Evolutionary conservation across 2,888 invertebrate genomes (phyloP).

Genomic region (Acrocyrtus sp.): DNA sequence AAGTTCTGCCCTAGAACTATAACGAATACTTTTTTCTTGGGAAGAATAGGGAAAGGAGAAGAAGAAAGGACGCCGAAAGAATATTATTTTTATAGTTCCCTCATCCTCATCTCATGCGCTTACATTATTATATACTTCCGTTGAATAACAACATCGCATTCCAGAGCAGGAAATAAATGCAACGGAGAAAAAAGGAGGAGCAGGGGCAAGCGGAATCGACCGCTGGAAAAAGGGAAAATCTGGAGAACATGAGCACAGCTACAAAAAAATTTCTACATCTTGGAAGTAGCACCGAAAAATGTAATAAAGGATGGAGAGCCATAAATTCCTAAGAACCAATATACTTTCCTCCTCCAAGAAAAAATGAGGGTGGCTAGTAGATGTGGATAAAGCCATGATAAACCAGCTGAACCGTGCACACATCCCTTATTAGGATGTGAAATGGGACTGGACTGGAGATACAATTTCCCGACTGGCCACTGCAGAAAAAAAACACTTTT

Average conservation of each 20-base stretch:
- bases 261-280: no score
- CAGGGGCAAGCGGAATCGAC: background rate
- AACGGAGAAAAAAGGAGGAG: background rate
- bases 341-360: conserved; percentile 37
- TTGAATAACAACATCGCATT: conserved; percentile 39
- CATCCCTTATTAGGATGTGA: no score
- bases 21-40: no score
- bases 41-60: no score
- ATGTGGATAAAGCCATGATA: no score
- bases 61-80: conserved; percentile 15
- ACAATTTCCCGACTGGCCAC: no score
- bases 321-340: conserved; percentile 47
- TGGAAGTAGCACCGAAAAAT: conserved; percentile 22
- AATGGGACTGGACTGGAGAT: no score
- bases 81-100: background rate
- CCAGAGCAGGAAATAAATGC: conserved; percentile 20
- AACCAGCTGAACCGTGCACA: no score
- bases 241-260: conserved; percentile 12
- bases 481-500: no score
- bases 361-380: no score
- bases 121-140: conserved; percentile 31
- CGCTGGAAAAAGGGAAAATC: conserved; percentile 2
- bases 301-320: conserved; percentile 44
- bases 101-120: conserved; percentile 19
- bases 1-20: no score